Percentiles rank a stretch among this genome's conserved stretches.
Evolutionary conservation across 2,888 invertebrate genomes (phyloP).

Genomic region (Sympetrum striolatum): DNA sequence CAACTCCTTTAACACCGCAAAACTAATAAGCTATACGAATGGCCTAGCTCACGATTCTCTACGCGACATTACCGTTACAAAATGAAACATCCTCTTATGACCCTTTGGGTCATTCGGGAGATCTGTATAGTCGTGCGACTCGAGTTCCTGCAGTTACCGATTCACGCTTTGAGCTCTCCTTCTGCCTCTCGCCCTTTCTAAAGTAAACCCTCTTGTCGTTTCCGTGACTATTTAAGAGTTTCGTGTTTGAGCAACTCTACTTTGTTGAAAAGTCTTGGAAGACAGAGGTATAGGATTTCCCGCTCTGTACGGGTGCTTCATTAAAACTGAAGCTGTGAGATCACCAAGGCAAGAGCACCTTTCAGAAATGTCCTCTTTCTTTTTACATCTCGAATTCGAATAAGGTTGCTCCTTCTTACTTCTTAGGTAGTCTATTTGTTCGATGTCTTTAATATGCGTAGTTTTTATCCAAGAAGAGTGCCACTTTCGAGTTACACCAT

Average conservation of each 20-base stretch:
- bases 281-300: not conserved
- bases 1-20: not conserved
- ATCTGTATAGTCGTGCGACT: conserved; percentile 15
- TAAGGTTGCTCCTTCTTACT: too few relatives aligned
- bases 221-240: conserved; percentile 4
- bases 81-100: not conserved
- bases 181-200: not conserved
- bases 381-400: too few relatives aligned
- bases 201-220: not conserved
- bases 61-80: conserved; percentile 34
- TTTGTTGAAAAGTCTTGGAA: not conserved
- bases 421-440: too few relatives aligned
- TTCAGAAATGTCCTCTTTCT: not conserved
- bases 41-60: conserved; percentile 7
- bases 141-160: not conserved
- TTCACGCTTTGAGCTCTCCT: conserved; percentile 3
- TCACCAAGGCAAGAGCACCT: not conserved
- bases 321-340: not conserved
- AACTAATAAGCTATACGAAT: not conserved
- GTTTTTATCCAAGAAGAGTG: too few relatives aligned
- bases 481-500: too few relatives aligned
- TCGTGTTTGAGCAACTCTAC: not conserved
- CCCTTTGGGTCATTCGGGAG: not conserved
- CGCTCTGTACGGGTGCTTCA: not conserved
- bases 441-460: too few relatives aligned